Percentiles rank a stretch among this genome's conserved stretches.
phyloP scores from a whole-genome alignment of 30 jellyfish, hydroid and myxozoan genomes.

The Aurelia coerulea region DNA sequence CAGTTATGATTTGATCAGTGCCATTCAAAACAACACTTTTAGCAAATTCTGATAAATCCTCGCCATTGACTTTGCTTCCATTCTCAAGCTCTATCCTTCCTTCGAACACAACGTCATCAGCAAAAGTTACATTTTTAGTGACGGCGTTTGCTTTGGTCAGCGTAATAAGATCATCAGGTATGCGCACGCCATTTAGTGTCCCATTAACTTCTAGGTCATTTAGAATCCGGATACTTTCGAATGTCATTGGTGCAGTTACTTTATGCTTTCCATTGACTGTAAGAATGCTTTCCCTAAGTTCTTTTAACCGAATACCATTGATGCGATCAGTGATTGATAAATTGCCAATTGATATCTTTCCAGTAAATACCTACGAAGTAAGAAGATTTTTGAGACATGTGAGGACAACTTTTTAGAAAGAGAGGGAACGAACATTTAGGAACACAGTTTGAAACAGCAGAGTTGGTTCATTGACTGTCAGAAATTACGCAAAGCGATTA shows the following conservation, averaged over 20 bases:
- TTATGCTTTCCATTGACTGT: constrained; percentile 49
- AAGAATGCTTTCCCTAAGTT: constrained; percentile 21
- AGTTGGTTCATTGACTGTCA: too few relatives aligned
- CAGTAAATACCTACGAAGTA: constrained; percentile 11
- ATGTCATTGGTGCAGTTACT: constrained; percentile 64
- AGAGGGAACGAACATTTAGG: too few relatives aligned
- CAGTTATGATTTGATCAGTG: constrained; percentile 44
- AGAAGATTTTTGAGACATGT: too few relatives aligned
- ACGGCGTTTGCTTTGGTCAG: constrained; percentile 5
- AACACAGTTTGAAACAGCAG: too few relatives aligned
- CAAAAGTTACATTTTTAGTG: constrained; percentile 14
- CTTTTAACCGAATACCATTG: constrained; percentile 42
- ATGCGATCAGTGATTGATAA: constrained; percentile 29
- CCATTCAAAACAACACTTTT: constrained; percentile 65
- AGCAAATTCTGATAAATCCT: constrained; percentile 49
- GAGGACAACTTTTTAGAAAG: too few relatives aligned
- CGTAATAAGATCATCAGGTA: constrained; percentile 45
- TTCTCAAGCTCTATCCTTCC: constrained; percentile 9
- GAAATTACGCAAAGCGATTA: too few relatives aligned
- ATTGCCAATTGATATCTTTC: constrained; percentile 45
- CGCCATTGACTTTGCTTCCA: constrained; percentile 61
- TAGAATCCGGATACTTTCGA: constrained; percentile 43
- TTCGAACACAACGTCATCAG: constrained; percentile 22
- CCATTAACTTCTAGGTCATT: constrained; percentile 43
- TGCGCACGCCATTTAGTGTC: constrained; percentile 48